Evolutionary conservation across 2,888 invertebrate genomes (phyloP), one percentile per base, ranked within the genome.

Genomic region (Oligia latruncula): DNA sequence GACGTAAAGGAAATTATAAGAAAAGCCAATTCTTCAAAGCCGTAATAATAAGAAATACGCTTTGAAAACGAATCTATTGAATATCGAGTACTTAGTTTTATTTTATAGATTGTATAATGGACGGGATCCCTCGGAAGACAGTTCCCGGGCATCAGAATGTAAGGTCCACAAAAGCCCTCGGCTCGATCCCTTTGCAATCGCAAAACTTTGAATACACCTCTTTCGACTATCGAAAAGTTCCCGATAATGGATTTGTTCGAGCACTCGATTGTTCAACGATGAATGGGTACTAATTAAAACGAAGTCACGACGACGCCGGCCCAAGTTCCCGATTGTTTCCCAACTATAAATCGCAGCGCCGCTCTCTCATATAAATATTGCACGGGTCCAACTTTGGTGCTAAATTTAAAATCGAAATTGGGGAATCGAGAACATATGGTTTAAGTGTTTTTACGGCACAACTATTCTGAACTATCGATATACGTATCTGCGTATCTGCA

Each of bases 241-340:
- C 90, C 94, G 92, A 96, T 96, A 97, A 97, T 96, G 95, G 96
- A 96, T 96, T 96, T 94, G 96, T 96, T 95, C 94, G 94, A 95
- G 94, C 93, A 95, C 95, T 94, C 96, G 93, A 97, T 96, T 96
- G 97, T 96, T 96, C 96, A 90, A 92, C 95, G 94, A 96, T 97
- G 96, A 97, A 97, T 97, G 96, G 96, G 95, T 94, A 95, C 96
- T 97, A 97, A 97, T 97, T 97, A 97, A 97, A 97, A 97, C 95
- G 95, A 96, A 96, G 96, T 96, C 96, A 95, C 94, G 95, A 93
- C 95, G 95, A 93, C 90, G 95, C 93, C 91, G 94, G 96, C 95
- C 95, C 93, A 95, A 96, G 94, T 96, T 96, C 92, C 91, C 94
- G 94, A 96, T 96, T 96, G 95, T 96, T 95, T 93, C 93, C 93